Conservation (phyloP, 2,888 invertebrate genomes). For the Hemicrepidius hirtus region DNA sequence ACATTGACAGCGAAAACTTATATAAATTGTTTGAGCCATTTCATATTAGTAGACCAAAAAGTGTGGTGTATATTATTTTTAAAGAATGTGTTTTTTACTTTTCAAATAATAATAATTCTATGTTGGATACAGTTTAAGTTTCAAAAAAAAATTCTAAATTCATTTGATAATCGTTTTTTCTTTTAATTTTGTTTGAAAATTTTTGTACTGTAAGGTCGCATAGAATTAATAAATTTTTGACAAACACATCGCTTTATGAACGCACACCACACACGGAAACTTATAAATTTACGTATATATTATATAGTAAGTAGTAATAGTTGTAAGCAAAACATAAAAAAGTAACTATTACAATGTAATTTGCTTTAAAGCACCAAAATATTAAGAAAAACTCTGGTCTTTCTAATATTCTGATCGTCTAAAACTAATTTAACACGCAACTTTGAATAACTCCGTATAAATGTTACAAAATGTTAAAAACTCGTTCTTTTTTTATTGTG, state of each 20-base stretch:
- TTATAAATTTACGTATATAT: constrained; percentile 39
- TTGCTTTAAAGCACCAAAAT: constrained; percentile 46
- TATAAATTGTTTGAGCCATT: constrained; percentile 44
- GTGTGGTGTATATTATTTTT: constrained; percentile 17
- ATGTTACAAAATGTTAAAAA: background rate
- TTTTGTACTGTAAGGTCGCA: background rate
- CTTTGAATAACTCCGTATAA: constrained; percentile 32
- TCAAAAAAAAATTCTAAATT: background rate
- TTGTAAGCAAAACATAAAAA: constrained; percentile 44
- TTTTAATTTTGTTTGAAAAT: background rate
- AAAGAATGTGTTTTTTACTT: constrained; percentile 18
- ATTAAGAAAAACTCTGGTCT: constrained; percentile 22
- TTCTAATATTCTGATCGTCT: constrained; percentile 36
- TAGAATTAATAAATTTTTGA: background rate
- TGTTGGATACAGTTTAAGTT: background rate
- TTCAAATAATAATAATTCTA: too few species aligned
- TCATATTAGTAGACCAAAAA: constrained; percentile 36
- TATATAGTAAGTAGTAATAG: constrained; percentile 44
- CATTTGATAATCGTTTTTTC: background rate
- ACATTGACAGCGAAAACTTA: constrained; percentile 41
- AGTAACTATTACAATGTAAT: constrained; percentile 29
- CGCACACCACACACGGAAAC: constrained; percentile 35
- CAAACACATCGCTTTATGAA: constrained; percentile 22
- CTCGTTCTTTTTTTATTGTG: background rate
- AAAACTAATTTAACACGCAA: constrained; percentile 45